Conservation (phyloP, 2,888 invertebrate genomes). For the Sympetrum striolatum region DNA sequence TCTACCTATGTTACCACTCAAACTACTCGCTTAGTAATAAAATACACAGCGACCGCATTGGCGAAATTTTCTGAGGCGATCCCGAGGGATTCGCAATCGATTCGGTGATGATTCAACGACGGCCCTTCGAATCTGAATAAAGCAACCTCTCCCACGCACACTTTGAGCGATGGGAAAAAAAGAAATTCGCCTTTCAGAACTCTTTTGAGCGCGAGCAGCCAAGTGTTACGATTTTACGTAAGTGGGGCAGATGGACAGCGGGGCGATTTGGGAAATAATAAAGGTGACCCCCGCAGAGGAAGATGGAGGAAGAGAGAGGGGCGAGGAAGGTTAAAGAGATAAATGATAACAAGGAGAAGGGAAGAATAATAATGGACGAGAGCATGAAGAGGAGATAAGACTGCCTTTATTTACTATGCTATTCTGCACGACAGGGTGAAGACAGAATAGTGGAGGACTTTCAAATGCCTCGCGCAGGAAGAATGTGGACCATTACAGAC, state of each 20-base stretch:
- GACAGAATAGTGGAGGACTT: too few relatives aligned
- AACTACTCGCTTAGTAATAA: too few relatives aligned
- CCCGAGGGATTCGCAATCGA: not conserved
- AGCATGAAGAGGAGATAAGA: constrained; percentile 16
- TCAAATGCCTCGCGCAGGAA: too few relatives aligned
- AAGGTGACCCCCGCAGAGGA: not conserved
- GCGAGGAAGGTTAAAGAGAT: not conserved
- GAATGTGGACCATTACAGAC: too few relatives aligned
- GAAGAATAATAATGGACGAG: not conserved
- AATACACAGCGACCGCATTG: too few relatives aligned
- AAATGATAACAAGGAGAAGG: not conserved
- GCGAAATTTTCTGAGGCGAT: not conserved
- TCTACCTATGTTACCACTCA: too few relatives aligned
- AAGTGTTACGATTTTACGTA: not conserved
- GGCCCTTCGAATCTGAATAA: too few relatives aligned
- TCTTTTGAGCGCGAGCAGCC: not conserved
- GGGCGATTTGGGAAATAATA: not conserved
- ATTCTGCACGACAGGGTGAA: not conserved
- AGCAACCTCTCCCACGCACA: not conserved
- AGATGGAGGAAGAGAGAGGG: not conserved
- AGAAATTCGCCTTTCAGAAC: not conserved
- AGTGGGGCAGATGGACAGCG: not conserved
- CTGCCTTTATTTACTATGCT: constrained; percentile 17
- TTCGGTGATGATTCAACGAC: not conserved
- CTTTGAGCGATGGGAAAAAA: not conserved